These are phyloP conservation scores for Patella caerulea DNA, from an alignment of 2,888 invertebrate species.

Conservation along the genomic window DNA sequence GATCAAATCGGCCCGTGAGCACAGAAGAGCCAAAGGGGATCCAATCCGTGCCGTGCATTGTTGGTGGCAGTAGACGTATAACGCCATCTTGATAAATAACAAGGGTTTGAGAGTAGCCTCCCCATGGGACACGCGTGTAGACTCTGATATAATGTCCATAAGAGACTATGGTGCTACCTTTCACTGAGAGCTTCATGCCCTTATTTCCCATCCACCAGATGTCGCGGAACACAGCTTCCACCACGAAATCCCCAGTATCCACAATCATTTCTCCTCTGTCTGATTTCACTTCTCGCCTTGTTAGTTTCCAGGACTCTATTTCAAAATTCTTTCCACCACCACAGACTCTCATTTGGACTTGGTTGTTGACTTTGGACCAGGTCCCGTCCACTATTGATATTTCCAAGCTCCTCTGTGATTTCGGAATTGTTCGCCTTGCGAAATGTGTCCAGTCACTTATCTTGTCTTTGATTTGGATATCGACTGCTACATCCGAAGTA, in stretches of 20 bases:
- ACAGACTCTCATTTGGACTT: not conserved
- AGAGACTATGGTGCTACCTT: not conserved
- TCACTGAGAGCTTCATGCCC: not conserved
- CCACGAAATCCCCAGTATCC: not conserved
- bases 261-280: not conserved
- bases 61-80: conserved; percentile 1
- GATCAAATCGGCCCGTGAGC: not conserved
- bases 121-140: not conserved
- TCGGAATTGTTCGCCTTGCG: not conserved
- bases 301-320: not conserved
- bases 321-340: not conserved
- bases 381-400: not conserved
- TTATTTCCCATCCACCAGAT: not conserved
- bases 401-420: not conserved
- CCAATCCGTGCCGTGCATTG: not conserved
- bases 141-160: not conserved
- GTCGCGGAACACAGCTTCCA: not conserved
- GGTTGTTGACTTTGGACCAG: not conserved
- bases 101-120: not conserved
- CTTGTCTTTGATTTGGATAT: not conserved
- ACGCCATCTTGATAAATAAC: conserved; percentile 10
- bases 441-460: not conserved
- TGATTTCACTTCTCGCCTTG: not conserved
- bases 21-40: not conserved
- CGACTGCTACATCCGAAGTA: not conserved